A percentile compares a stretch with the other conserved stretches of the same genome.
phyloP scores from a whole-genome alignment of 2,797 vertebrate genomes.

The Alectoris magna region DNA sequence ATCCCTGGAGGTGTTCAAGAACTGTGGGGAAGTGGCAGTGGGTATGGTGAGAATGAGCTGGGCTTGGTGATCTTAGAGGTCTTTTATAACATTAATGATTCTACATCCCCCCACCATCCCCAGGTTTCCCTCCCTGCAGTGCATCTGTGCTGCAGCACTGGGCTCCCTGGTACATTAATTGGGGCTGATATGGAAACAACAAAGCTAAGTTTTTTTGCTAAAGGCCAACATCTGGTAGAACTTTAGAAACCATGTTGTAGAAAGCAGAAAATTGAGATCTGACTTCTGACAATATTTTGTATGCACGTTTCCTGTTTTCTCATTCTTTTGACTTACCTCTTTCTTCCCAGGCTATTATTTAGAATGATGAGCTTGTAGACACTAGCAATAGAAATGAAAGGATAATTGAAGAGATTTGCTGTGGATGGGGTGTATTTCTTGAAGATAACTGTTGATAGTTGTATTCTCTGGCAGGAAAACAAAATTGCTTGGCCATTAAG shows the following conservation, averaged over 20 bases:
- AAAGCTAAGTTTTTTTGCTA: not conserved
- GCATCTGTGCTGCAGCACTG: fast-evolving
- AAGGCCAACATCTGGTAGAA: not conserved
- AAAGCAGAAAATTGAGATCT: not conserved
- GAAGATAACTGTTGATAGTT: not conserved
- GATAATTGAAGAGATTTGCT: not conserved
- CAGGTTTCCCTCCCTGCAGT: fast-evolving
- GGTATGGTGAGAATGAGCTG: no score
- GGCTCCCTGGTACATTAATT: fast-evolving
- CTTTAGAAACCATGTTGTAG: not conserved
- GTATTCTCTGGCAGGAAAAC: not conserved
- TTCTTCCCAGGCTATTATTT: not conserved
- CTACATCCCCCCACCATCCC: not conserved
- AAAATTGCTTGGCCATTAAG: not conserved
- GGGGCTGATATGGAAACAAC: not conserved
- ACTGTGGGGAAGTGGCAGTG: no score
- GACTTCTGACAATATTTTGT: not conserved
- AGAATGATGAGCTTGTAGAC: not conserved
- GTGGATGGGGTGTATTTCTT: not conserved
- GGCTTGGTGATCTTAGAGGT: no score
- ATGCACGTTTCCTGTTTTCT: not conserved
- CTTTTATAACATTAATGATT: not conserved
- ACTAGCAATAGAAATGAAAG: not conserved
- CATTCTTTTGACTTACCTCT: not conserved
- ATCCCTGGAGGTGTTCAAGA: no score